These are phyloP conservation scores for Nowickia ferox DNA, from an alignment of 2,888 invertebrate species.

Conservation along the genomic window DNA sequence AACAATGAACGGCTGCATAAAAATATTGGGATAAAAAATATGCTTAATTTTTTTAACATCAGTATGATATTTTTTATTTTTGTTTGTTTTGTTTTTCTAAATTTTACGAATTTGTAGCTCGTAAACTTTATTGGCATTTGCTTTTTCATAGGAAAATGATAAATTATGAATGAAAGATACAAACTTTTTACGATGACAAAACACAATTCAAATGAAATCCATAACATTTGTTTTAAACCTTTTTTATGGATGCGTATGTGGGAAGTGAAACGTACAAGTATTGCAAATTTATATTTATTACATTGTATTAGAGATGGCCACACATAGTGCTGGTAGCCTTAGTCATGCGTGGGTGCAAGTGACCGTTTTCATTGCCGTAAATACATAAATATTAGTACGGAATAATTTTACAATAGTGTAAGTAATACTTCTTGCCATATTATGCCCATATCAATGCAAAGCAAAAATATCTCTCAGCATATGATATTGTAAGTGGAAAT, in stretches of 20 bases:
- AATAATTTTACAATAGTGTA: no score
- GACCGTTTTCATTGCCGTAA: no score
- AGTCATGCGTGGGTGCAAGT: no score
- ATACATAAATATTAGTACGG: no score
- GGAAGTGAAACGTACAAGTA: neutral
- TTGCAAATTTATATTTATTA: no score
- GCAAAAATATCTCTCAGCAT: neutral
- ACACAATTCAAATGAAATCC: slow-evolving; percentile 41
- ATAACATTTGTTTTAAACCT: slow-evolving; percentile 30
- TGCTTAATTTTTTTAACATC: neutral
- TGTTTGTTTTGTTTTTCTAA: neutral
- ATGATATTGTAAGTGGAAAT: neutral
- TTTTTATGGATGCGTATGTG: neutral
- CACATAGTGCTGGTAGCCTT: no score
- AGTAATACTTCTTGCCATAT: no score
- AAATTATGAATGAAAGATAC: slow-evolving; percentile 28
- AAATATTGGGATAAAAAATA: neutral
- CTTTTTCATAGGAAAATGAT: neutral
- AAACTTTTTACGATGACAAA: slow-evolving; percentile 19
- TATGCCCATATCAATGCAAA: neutral
- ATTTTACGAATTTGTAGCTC: neutral
- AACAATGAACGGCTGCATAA: neutral
- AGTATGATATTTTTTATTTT: neutral
- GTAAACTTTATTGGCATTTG: slow-evolving; percentile 34
- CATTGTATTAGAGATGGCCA: no score